Evolutionary conservation across 1,140 invertebrate species (phyloP).

Genomic region (Leucophenga varia): DNA sequence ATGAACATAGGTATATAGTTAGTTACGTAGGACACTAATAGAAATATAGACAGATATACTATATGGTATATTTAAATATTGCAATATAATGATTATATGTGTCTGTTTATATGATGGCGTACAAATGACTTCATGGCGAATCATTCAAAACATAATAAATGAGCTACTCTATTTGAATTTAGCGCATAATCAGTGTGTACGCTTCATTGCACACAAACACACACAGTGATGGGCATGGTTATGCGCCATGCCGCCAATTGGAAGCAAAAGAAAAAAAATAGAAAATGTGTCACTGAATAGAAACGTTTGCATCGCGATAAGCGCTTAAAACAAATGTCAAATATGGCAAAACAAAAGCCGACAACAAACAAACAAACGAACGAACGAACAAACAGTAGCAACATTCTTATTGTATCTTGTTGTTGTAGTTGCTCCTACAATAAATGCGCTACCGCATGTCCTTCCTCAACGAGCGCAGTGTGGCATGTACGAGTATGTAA

Average conservation of each 20-base stretch:
- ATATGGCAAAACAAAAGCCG: constrained; percentile 23
- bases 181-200: constrained; percentile 40
- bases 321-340: constrained; percentile 51
- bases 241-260: neutral
- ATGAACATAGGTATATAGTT: too few species aligned
- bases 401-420: constrained; percentile 19
- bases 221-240: too few species aligned
- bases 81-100: too few species aligned
- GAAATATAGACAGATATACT: too few species aligned
- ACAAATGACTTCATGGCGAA: constrained; percentile 6
- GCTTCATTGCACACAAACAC: neutral
- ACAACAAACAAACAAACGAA: neutral
- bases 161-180: constrained; percentile 38
- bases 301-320: constrained; percentile 32
- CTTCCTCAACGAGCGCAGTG: constrained; percentile 47
- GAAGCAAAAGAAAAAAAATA: too few species aligned
- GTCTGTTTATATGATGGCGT: neutral
- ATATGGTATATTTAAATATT: too few species aligned
- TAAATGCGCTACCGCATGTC: constrained; percentile 18
- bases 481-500: too few species aligned
- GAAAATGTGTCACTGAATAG: neutral
- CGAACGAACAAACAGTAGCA: constrained; percentile 35
- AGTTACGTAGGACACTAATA: too few species aligned
- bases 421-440: too few species aligned
- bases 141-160: constrained; percentile 36